Evolutionary conservation across 2,113 vertebrate genomes (phyloP).

Genomic region (Nansenia antarctica): DNA sequence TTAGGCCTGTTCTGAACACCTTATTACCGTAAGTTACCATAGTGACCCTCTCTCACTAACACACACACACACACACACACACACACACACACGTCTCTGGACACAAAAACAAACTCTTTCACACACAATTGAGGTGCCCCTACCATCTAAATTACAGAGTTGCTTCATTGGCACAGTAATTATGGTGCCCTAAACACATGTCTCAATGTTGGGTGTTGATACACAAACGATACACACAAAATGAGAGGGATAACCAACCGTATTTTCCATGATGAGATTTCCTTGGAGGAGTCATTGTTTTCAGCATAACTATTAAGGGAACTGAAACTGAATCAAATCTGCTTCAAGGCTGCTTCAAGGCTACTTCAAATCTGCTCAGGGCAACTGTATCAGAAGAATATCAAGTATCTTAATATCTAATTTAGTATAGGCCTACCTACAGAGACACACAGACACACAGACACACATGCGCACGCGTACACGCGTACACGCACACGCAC

Average conservation of each 20-base stretch:
- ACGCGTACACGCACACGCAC: background rate
- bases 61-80: slow-evolving; percentile 17
- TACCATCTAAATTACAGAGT: slow-evolving; percentile 37
- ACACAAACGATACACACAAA: slow-evolving; percentile 24
- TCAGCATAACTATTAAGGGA: background rate
- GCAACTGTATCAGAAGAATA: too few relatives aligned
- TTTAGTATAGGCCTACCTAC: background rate
- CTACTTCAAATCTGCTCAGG: too few relatives aligned
- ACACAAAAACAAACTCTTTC: slow-evolving; percentile 7
- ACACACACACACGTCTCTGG: background rate
- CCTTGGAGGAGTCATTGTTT: background rate
- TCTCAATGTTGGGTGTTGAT: slow-evolving; percentile 24
- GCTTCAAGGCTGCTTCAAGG: too few relatives aligned
- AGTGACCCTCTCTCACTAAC: background rate
- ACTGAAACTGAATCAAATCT: too few relatives aligned
- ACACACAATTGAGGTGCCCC: slow-evolving; percentile 12
- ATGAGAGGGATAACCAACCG: background rate
- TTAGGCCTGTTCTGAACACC: background rate
- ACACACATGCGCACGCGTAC: too few relatives aligned
- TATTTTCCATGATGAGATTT: background rate
- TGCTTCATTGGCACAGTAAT: slow-evolving; percentile 27
- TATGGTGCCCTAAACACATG: slow-evolving; percentile 25
- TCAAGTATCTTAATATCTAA: too few relatives aligned
- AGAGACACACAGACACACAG: slow-evolving; percentile 4
- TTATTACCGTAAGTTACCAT: background rate